Evolutionary conservation across 2,888 invertebrate species (phyloP), one percentile per base, ranked within the genome.

Genomic region (Melanargia galathea): DNA sequence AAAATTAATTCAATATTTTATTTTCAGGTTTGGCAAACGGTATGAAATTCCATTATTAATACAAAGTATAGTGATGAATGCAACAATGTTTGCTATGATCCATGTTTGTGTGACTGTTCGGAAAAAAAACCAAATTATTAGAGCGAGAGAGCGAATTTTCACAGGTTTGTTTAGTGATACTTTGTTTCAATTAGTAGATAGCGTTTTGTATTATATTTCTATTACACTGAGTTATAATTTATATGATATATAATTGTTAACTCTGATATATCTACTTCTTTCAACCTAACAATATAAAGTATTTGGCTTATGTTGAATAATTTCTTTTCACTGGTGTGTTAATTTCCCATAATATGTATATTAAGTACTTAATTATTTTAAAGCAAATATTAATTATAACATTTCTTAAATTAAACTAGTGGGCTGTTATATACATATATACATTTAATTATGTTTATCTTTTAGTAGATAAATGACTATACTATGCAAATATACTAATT

Each of bases 31-130:
- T 94, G 99, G 99, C 70, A 98, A 97, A 90, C 96, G 95, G 72
- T 99, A 97, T 93, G 99, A 99, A 92, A 92, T 96, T 80, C 99
- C 99, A 63, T 92, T 99, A 70, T 93, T 99, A 73, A 93, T 97
- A 67, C 99, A 99, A 92, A 99, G 99, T 91, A 94, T 99, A 80
- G 94, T 99, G 63, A 99, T 99, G 99, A 98, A 97, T 80, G 82
- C 96, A 63, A 96, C 97, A 71, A 99, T 99, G 99, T 94, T 98
- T 87, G 92, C 95, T 62, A 97, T 99, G 97, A 96, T 99, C 70
- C 96, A 97, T 84, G 92, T 99, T 55, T 99, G 98, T 92, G 96
- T 98, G 26, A 93, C 92, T 80, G 96, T 98, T 70, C 94, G 95
- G 76, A 95, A 96, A 84, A 95, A 95, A 84, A 96, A 94, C 83